Evolutionary conservation across 2,113 vertebrate species (phyloP).

Genomic region (Protobothrops flavoviridis): DNA sequence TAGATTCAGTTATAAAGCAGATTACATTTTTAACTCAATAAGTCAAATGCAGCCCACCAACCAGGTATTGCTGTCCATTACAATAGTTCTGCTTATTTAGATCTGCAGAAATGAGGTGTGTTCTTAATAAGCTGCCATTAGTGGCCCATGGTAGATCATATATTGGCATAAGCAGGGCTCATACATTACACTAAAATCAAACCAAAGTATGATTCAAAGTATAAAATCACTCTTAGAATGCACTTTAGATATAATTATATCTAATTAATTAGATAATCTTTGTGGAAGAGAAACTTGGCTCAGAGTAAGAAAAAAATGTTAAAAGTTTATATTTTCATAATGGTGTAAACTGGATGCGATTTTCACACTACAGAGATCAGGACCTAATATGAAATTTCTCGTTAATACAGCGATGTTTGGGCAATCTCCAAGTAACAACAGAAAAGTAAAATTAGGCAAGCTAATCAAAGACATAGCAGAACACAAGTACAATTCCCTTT

Average conservation of each 20-base stretch:
- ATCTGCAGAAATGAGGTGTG: background rate
- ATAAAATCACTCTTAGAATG: background rate
- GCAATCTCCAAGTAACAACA: background rate
- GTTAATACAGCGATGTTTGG: background rate
- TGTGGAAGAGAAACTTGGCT: background rate
- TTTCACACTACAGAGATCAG: background rate
- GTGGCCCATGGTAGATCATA: background rate
- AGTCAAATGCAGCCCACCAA: background rate
- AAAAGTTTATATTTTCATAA: background rate
- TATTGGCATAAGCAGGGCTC: background rate
- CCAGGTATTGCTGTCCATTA: background rate
- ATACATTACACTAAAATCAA: background rate
- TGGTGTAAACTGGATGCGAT: background rate
- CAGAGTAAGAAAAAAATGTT: background rate
- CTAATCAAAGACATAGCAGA: background rate
- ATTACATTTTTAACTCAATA: background rate
- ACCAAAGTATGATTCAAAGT: background rate
- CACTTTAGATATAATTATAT: background rate
- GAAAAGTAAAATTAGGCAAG: background rate
- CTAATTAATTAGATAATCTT: background rate
- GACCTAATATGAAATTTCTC: background rate
- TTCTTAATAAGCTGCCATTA: background rate
- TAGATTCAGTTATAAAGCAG: background rate
- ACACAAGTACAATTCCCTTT: background rate
- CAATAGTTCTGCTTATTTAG: background rate